Evolutionary conservation across 1,140 invertebrate genomes (phyloP), one percentile per base, ranked within the genome.

Genomic region (Leptinotarsa undecemlineata): DNA sequence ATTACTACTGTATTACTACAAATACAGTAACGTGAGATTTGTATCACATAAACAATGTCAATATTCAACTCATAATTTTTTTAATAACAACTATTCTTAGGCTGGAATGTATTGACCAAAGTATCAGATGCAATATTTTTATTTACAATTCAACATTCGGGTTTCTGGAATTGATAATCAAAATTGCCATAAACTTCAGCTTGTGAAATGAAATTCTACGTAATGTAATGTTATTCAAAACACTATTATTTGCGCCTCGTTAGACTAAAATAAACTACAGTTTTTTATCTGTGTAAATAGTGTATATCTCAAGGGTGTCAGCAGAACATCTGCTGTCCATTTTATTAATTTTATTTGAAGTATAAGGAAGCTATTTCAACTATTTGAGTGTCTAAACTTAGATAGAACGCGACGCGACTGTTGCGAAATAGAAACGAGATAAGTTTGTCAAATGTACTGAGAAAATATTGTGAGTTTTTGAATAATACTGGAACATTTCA

Each of bases 291-390:
- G 33, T 42, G 33, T 42, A 42, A 42, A 42, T 42, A 42, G 33
- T 42, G 11, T 42, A 42, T 42, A 42, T 42, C 33, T 42, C 33
- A 42, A 42, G 33, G 33, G 33, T 42, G 33, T 42, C 33, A 42
- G 33, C 33, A 42, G 33, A 42, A 42, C 68, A 19, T 70, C 51
- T 42, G 6, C 23, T 48, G 19, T 70, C 20, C 68, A 60, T 71
- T 62, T 47, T 42, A 14, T 62, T 64, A 72, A 48, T 47, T 72
- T 72, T 64, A 64, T 72, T 72, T 72, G 71, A 72, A 60, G 5
- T 48, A 63, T 63, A 42, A 74, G 73, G 73, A 74, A 74, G 73
- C 73, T 69, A 74, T 74, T 66, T 69, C 64, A 74, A 26, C 67
- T 69, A 74, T 74, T 68, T 67, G 8, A 62, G 15, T 19, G 33